Evolutionary conservation across 2,888 invertebrate species (phyloP).

Genomic region (Dryobota labecula): DNA sequence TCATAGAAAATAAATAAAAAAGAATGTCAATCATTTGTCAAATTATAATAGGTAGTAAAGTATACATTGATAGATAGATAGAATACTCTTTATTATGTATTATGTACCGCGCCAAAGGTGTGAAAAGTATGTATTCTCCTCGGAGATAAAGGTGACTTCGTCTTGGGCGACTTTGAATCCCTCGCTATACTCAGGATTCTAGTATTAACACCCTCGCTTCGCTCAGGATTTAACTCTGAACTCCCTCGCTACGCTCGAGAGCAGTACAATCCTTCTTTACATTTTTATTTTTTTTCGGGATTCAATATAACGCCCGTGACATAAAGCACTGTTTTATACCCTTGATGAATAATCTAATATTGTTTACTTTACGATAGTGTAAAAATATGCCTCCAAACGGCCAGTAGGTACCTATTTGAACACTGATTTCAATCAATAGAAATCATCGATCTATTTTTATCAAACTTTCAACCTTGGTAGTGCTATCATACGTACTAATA

Average conservation of each 20-base stretch:
- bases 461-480: constrained; percentile 31
- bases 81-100: too few relatives aligned
- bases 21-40: too few relatives aligned
- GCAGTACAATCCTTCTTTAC: not conserved
- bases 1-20: too few relatives aligned
- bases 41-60: too few relatives aligned
- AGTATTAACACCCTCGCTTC: not conserved
- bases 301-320: not conserved
- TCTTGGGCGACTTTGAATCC: not conserved
- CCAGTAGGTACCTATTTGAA: not conserved
- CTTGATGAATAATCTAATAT: not conserved
- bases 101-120: not conserved
- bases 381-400: not conserved
- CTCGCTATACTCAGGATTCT: not conserved
- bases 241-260: not conserved
- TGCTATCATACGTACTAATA: constrained; percentile 26
- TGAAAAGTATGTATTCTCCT: not conserved
- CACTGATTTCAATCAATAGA: constrained; percentile 35
- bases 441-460: constrained; percentile 44
- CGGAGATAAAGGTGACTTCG: not conserved
- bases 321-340: not conserved
- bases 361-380: constrained; percentile 19
- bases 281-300: too few relatives aligned
- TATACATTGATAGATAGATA: too few relatives aligned
- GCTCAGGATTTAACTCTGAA: not conserved